Base-by-base conservation (phyloP, 1,140 invertebrate genomes). In the Elysia chlorotica region DNA sequence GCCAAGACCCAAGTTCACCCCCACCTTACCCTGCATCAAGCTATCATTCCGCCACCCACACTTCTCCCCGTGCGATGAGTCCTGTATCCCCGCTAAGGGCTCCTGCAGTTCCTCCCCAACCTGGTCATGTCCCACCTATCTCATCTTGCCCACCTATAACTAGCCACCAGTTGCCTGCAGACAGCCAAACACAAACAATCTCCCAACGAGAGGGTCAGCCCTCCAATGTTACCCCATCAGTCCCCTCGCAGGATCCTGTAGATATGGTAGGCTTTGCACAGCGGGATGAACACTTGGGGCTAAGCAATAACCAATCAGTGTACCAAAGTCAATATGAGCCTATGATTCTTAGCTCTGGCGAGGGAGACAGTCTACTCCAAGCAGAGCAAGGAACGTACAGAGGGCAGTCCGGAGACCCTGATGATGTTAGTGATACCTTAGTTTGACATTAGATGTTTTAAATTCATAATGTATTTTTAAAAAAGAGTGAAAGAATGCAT, bases 351-450 rank as follows among this genome's bases (percentile, higher is more conserved):
- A 33, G 36, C n/a, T n/a, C 59, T 6, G 59, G 69, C 5, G 59
- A 38, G 31, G 33, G 25, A 33, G 48, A 68, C 10, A 56, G 31
- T 63, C 57, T 37, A 71, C 25, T 71, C 36, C 38, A 35, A 31
- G 35, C 63, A 62, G 69, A 71, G 28, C 69, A 71, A 36, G 33
- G 69, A 41, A 38, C 28, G 30, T 36, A 48, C 19, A 5, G 10
- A 21, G 59, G 30, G 38, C 1, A 30, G 21, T 28, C 67, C 10
- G 69, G 63, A 17, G 69, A 71, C 30, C 53, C 69, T 38, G 69
- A 71, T 41, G 35, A 36, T 36, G 61, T 41, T 63, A 71, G 53
- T 23, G 69, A 71, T n/a, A 71, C 69, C 23, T 37, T 71, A 31
- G 69, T 71, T 6, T 71, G 37, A 71, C n/a, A 31, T 70, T 59